These are phyloP conservation scores for Anomalospiza imberbis DNA, from an alignment of 2,797 vertebrate genomes.

Conservation along the genomic window DNA sequence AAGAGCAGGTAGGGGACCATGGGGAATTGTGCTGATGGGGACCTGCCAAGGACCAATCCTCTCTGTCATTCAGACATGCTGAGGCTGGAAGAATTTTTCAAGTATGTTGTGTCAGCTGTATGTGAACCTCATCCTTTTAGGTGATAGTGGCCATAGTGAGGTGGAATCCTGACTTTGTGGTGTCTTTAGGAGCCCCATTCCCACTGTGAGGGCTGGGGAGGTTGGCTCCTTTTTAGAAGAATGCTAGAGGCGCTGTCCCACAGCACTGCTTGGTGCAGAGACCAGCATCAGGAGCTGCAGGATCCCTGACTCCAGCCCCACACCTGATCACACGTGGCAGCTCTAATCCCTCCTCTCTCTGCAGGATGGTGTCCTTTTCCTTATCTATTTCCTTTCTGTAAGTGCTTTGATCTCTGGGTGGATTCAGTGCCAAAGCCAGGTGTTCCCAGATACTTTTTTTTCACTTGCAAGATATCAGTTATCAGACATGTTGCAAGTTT, in stretches of 20 bases:
- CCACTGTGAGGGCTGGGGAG: neutral
- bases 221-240: accelerated
- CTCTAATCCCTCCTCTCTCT: neutral
- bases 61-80: accelerated
- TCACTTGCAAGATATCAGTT: neutral
- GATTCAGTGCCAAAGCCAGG: neutral
- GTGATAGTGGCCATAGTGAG: neutral
- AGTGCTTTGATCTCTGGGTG: neutral
- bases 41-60: neutral
- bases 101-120: neutral
- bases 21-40: neutral
- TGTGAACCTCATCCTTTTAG: neutral
- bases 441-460: neutral
- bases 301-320: neutral
- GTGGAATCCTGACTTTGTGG: neutral
- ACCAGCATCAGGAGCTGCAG: neutral
- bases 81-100: neutral
- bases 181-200: neutral
- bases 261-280: accelerated
- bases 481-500: neutral
- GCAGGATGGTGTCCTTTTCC: neutral
- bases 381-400: neutral
- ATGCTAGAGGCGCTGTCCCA: neutral
- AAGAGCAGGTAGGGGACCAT: neutral
- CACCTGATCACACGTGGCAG: neutral